Base-by-base conservation (phyloP, 2,113 vertebrate species). In the Shinisaurus crocodilurus region DNA sequence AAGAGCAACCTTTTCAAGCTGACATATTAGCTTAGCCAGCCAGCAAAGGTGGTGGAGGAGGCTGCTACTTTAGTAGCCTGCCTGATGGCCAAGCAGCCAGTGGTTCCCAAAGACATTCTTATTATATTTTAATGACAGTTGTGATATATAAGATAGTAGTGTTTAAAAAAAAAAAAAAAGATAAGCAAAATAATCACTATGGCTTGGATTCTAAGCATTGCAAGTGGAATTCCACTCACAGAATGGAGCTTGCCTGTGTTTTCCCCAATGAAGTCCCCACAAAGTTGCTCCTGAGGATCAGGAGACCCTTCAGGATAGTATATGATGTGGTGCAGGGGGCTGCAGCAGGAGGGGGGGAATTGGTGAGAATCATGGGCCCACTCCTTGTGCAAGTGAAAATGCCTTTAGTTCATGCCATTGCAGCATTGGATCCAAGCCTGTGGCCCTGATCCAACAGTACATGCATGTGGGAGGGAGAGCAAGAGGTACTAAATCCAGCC, bases 121-220 rank as follows among this genome's bases (percentile, higher is more conserved):
- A 91, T 93, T 87, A n/a, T 54, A 90, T 92, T 82, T 76, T 85
- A 82, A 79, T 48, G 20, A 4, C 32, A 48, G 12, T 89, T 81
- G 54, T 45, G 84, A 85, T 89, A 10, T 40, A 90, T 10, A 76
- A 88, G 81, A 86, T 63, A 93, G 27, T 74, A 74, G 1, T 0
- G 0, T 43, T 92, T n/a, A n/a, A n/a, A n/a, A n/a, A n/a, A n/a
- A n/a, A n/a, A 89, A 93, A 79, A 92, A 89, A 89, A 74, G 37
- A 92, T 76, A 2, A 89, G 7, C 80, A 88, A 79, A 60, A 91
- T 87, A 93, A 96, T 74, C 25, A 91, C 87, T 89, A 82, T 63
- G 67, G 10, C 3, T 0, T 72, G 27, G n/a, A 1, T 70, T 43
- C 82, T 60, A 89, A 88, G 60, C 57, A 82, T 3, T 57, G 1